Conservation (phyloP, 2,888 invertebrate genomes). For the Urechis unicinctus region DNA sequence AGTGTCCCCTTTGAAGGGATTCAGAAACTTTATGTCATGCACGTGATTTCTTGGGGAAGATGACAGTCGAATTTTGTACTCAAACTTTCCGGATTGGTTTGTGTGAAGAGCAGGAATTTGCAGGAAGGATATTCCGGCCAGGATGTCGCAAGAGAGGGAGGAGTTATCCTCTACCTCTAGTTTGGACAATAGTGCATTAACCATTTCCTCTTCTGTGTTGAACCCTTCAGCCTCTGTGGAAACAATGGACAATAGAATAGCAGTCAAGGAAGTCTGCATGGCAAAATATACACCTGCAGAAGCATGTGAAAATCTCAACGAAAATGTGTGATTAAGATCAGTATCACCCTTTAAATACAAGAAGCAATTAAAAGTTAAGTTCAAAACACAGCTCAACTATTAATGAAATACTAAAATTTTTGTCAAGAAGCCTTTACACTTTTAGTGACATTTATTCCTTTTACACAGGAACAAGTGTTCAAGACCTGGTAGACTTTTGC, state of each 20-base stretch:
- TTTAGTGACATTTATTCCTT: too few species aligned
- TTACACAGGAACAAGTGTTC: too few species aligned
- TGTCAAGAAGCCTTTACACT: too few species aligned
- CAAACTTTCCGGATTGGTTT: neutral
- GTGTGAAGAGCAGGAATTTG: neutral
- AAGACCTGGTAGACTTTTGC: too few species aligned
- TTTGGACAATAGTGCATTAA: neutral
- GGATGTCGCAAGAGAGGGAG: neutral
- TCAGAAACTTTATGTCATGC: slow-evolving; percentile 5
- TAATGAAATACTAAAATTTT: too few species aligned
- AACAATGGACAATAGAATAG: neutral
- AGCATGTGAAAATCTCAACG: too few species aligned
- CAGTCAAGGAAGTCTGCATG: too few species aligned
- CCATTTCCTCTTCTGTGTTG: neutral
- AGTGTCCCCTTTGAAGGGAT: slow-evolving; percentile 24
- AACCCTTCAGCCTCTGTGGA: slow-evolving; percentile 1
- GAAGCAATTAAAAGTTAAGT: too few species aligned
- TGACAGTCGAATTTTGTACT: neutral
- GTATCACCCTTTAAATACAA: too few species aligned
- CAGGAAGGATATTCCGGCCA: neutral
- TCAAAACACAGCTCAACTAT: too few species aligned
- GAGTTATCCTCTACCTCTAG: neutral
- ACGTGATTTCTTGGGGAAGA: neutral
- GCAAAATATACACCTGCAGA: too few species aligned
- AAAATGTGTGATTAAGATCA: too few species aligned